Percentiles rank a stretch among this genome's conserved stretches.
Evolutionary conservation across 2,113 vertebrate species (phyloP).

Genomic region (Limanda limanda): DNA sequence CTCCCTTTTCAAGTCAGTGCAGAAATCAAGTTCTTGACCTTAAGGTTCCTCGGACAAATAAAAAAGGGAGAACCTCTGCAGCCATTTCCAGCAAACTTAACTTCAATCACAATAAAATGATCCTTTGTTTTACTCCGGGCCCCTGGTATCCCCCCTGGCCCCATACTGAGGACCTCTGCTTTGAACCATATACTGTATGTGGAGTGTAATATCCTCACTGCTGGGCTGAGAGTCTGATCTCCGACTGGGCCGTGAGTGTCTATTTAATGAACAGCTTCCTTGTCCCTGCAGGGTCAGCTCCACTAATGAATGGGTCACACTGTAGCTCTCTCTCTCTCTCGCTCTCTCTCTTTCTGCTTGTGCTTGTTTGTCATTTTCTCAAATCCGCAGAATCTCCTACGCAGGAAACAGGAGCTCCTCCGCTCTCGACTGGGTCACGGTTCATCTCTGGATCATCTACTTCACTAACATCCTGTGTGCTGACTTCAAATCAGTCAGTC

Average conservation of each 20-base stretch:
- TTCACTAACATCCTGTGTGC: neutral
- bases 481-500: slow-evolving; percentile 11
- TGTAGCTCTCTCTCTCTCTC: neutral
- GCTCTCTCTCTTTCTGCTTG: slow-evolving; percentile 11
- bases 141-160: neutral
- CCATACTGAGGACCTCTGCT: slow-evolving; percentile 10
- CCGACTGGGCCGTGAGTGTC: slow-evolving; percentile 56
- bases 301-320: slow-evolving; percentile 64
- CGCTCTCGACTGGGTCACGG: slow-evolving; percentile 44
- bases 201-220: slow-evolving; percentile 47
- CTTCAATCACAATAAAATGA: slow-evolving; percentile 12
- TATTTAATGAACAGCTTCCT: slow-evolving; percentile 71
- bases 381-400: slow-evolving; percentile 1
- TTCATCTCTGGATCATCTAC: slow-evolving; percentile 33
- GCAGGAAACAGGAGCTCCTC: neutral
- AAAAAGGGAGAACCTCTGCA: neutral
- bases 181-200: slow-evolving; percentile 28
- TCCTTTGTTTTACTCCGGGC: slow-evolving; percentile 8
- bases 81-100: slow-evolving; percentile 7
- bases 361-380: slow-evolving; percentile 56
- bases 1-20: too few relatives aligned
- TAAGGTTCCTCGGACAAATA: too few relatives aligned
- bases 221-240: slow-evolving; percentile 51
- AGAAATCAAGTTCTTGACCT: too few relatives aligned
- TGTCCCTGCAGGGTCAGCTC: slow-evolving; percentile 53